These are phyloP conservation scores for Leptocoma aspasia DNA, from an alignment of 2,113 vertebrate genomes.

Conservation along the genomic window DNA sequence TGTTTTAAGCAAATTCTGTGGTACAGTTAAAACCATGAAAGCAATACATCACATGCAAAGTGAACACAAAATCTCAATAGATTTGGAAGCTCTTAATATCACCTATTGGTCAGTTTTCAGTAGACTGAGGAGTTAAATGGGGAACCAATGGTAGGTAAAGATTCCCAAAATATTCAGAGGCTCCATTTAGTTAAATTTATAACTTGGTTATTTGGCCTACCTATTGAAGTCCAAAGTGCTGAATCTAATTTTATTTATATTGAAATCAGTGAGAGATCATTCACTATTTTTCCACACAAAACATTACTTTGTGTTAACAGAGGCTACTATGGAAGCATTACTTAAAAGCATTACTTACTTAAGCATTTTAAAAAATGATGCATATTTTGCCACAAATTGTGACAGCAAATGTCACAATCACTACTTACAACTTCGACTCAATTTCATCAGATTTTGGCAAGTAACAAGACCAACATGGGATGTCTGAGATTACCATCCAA, in stretches of 20 bases:
- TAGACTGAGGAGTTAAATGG: neutral
- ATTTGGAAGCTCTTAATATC: neutral
- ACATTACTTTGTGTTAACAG: neutral
- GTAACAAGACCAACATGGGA: neutral
- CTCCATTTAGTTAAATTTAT: neutral
- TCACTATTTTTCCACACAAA: neutral
- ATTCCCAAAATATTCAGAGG: neutral
- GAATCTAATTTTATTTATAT: neutral
- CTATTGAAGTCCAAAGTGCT: neutral
- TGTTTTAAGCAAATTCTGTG: neutral
- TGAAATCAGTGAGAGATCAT: neutral
- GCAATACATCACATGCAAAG: neutral
- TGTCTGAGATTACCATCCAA: neutral
- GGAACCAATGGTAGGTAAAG: neutral
- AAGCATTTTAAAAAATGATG: neutral
- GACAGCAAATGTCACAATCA: neutral
- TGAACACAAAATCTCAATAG: neutral
- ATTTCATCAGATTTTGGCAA: neutral
- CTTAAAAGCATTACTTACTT: no score
- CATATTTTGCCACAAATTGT: neutral
- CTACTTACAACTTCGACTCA: neutral
- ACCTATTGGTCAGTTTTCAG: neutral
- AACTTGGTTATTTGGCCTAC: neutral
- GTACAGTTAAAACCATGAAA: neutral
- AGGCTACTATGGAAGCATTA: neutral